phyloP scores from a whole-genome alignment of 2,797 vertebrate species.

The Hippocampus kuda region DNA sequence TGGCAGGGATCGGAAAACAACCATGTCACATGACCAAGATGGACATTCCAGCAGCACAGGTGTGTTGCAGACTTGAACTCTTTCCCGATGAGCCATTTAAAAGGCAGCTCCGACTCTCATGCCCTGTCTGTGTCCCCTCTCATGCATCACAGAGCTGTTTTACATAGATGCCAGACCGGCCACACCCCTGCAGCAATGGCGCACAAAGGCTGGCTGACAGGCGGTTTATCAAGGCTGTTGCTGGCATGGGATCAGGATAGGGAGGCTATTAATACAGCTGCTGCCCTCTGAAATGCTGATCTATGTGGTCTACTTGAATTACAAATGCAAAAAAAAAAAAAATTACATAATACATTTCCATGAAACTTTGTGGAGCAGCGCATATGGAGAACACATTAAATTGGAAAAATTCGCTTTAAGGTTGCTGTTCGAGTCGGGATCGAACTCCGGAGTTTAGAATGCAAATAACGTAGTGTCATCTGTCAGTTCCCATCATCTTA shows the following conservation, averaged over 20 bases:
- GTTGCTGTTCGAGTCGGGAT: neutral
- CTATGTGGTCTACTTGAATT: neutral
- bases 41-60: constrained; percentile 65
- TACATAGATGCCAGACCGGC: constrained; percentile 67
- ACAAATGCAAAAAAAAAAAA: neutral
- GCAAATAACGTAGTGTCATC: neutral
- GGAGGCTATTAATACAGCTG: constrained; percentile 31
- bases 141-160: constrained; percentile 40
- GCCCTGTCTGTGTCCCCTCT: constrained; percentile 25
- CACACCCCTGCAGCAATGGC: constrained; percentile 48
- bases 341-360: neutral
- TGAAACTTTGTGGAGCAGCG: neutral
- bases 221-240: constrained; percentile 40
- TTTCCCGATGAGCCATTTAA: constrained; percentile 11
- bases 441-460: neutral
- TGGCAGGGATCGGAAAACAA: constrained; percentile 55
- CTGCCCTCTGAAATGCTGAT: neutral
- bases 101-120: constrained; percentile 16
- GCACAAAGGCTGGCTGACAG: constrained; percentile 50
- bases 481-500: neutral
- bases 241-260: constrained; percentile 29
- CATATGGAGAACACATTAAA: neutral
- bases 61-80: constrained; percentile 41
- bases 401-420: neutral
- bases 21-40: constrained; percentile 54